phyloP scores from a whole-genome alignment of 53 echinoderm and acorn worm species.

The Actinopyga echinites region DNA sequence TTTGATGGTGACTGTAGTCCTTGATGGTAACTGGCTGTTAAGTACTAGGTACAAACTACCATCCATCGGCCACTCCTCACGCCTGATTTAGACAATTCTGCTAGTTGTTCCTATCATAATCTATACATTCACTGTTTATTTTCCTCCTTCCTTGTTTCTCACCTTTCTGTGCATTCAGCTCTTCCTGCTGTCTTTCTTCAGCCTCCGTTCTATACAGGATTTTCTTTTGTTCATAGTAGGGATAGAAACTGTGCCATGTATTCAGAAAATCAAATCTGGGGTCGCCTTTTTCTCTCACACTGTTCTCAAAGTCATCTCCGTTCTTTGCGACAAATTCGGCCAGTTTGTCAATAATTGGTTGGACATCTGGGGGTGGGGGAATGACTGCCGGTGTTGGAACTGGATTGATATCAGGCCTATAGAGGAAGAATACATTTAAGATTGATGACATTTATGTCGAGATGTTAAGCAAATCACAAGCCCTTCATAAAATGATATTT shows the following conservation, averaged over 20 bases:
- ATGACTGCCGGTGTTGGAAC: slow-evolving; percentile 58
- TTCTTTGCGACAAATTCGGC: slow-evolving; percentile 98
- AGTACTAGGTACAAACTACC: too few relatives aligned
- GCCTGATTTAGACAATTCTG: too few relatives aligned
- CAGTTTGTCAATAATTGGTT: slow-evolving; percentile 96
- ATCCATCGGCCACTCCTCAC: too few relatives aligned
- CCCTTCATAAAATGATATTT: too few relatives aligned
- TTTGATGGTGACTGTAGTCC: too few relatives aligned
- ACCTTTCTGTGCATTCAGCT: neutral
- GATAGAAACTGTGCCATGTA: slow-evolving; percentile 90
- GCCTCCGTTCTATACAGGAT: slow-evolving; percentile 72
- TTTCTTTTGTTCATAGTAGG: slow-evolving; percentile 95
- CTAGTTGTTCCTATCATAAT: too few relatives aligned
- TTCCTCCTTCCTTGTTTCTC: neutral
- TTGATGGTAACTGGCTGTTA: too few relatives aligned
- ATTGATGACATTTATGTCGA: too few relatives aligned
- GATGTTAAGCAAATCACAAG: too few relatives aligned
- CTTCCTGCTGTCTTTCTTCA: slow-evolving; percentile 49
- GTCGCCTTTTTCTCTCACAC: slow-evolving; percentile 83
- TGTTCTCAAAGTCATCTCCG: slow-evolving; percentile 91
- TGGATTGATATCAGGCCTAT: neutral
- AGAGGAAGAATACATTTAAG: too few relatives aligned
- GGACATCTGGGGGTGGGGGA: slow-evolving; percentile 97
- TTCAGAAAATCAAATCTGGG: slow-evolving; percentile 88
- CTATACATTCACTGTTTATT: too few relatives aligned